Percentiles rank a stretch among this genome's conserved stretches.
Evolutionary conservation across 35 echinoderm and acorn worm genomes (phyloP).

Genomic region (Hemicentrotus pulcherrimus): DNA sequence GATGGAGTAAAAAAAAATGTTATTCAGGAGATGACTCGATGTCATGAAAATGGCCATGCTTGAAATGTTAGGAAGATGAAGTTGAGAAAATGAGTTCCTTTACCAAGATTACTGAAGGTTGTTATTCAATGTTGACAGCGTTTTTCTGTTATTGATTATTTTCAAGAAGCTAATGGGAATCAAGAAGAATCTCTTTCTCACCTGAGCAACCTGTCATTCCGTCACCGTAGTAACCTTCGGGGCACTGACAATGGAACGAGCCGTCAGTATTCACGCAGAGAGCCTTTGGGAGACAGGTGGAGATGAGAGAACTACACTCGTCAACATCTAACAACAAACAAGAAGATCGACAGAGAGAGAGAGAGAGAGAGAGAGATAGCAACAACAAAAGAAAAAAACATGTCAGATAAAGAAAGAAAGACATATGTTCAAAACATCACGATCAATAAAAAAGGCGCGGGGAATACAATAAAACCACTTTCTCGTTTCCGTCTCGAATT

Average conservation of each 20-base stretch:
- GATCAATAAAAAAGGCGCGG: not conserved
- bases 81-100: not conserved
- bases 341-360: not conserved
- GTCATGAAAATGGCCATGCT: too few species aligned
- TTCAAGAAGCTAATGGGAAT: not conserved
- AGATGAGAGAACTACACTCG: not conserved
- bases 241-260: conserved; percentile 34
- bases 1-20: too few species aligned
- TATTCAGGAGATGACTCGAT: too few species aligned
- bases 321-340: not conserved
- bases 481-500: not conserved
- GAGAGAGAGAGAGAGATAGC: not conserved
- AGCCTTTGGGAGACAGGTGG: conserved; percentile 35
- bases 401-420: not conserved
- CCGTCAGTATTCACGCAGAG: conserved; percentile 36
- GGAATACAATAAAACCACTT: not conserved
- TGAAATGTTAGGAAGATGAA: not conserved
- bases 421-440: not conserved
- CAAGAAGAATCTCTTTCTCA: not conserved
- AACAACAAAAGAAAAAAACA: not conserved
- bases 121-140: not conserved
- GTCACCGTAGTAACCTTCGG: conserved; percentile 23
- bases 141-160: not conserved
- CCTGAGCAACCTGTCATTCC: conserved; percentile 42
- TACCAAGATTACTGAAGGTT: not conserved